A percentile compares a stretch with the other conserved stretches of the same genome.
phyloP scores from a whole-genome alignment of 2,797 vertebrate genomes.

The Argya squamiceps region DNA sequence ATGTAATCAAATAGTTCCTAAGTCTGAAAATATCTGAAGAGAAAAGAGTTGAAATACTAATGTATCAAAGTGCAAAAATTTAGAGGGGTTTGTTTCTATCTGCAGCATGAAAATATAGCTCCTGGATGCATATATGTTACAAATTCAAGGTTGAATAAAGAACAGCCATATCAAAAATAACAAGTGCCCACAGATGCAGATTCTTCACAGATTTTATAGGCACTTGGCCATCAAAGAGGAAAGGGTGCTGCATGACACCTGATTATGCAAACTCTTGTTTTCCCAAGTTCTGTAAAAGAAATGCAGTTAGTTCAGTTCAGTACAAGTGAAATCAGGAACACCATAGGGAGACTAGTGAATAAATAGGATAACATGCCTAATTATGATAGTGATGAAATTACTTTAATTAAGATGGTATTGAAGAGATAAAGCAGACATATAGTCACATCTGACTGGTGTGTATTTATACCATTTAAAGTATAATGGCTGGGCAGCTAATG shows the following conservation, averaged over 20 bases:
- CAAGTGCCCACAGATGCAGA: background rate
- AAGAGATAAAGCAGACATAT: background rate
- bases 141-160: background rate
- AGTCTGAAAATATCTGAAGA: background rate
- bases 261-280: background rate
- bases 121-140: background rate
- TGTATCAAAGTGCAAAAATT: background rate
- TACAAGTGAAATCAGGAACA: background rate
- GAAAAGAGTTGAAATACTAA: background rate
- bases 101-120: background rate
- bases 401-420: background rate
- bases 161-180: background rate
- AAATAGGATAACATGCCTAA: background rate
- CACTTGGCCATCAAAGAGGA: background rate
- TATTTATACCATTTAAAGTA: background rate
- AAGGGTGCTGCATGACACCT: background rate
- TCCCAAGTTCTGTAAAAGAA: background rate
- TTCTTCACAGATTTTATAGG: background rate
- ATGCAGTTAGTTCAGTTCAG: background rate
- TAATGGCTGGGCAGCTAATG: background rate
- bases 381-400: background rate
- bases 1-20: background rate
- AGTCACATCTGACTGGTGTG: background rate
- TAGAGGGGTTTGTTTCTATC: accelerated
- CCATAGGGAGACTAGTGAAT: background rate